Percentiles rank a stretch among this genome's conserved stretches.
Conservation (phyloP, 2,797 vertebrate genomes). For the Borostomias antarcticus region DNA sequence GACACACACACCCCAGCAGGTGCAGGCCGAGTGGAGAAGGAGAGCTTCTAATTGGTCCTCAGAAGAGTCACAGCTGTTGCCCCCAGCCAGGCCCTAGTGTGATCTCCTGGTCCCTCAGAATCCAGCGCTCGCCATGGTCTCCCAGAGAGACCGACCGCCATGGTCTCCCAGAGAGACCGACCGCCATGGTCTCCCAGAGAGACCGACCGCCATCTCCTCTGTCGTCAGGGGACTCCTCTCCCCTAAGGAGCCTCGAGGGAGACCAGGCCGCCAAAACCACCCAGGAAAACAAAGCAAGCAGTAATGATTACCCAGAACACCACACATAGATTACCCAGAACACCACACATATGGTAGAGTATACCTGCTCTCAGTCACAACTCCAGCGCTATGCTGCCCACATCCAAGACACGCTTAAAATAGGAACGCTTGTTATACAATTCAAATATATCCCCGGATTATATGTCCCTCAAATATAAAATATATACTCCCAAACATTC, state of each 20-base stretch:
- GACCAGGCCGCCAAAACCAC: conserved; percentile 25
- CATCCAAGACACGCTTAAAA: conserved; percentile 15
- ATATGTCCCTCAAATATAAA: too few relatives aligned
- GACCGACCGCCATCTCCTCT: conserved; percentile 29
- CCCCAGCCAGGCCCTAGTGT: conserved; percentile 61
- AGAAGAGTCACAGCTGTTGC: conserved; percentile 78
- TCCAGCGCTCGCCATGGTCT: conserved; percentile 69
- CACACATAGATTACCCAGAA: conserved; percentile 45
- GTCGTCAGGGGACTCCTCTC: conserved; percentile 30
- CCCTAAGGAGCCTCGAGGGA: conserved; percentile 28
- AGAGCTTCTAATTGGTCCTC: conserved; percentile 74
- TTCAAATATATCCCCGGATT: neutral
- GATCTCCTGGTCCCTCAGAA: conserved; percentile 53
- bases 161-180: too few relatives aligned
- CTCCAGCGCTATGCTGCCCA: neutral
- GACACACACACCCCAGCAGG: conserved; percentile 75
- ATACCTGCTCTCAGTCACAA: conserved; percentile 26
- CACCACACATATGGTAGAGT: conserved; percentile 43
- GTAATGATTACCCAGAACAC: conserved; percentile 44
- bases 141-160: too few relatives aligned
- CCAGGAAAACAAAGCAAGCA: conserved; percentile 47
- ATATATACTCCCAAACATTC: neutral
- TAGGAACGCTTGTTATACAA: neutral
- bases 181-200: too few relatives aligned
- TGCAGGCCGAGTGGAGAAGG: conserved; percentile 64